Conservation (phyloP, 1,140 invertebrate species). For the Pentalonia nigronervosa region DNA sequence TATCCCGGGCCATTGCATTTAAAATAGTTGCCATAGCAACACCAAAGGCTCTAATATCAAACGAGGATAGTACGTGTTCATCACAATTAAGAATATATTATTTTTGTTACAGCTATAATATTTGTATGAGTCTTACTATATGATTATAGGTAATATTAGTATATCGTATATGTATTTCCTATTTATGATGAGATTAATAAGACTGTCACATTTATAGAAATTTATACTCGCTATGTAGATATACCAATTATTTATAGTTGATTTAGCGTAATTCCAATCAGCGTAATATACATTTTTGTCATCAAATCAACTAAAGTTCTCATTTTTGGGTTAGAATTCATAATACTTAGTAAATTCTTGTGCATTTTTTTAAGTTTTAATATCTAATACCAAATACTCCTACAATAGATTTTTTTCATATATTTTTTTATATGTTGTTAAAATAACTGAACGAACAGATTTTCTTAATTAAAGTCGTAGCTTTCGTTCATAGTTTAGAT, state of each 20-base stretch:
- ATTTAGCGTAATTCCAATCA: neutral
- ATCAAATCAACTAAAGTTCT: neutral
- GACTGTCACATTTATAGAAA: neutral
- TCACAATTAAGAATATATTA: neutral
- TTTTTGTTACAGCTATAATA: neutral
- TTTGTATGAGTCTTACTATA: neutral
- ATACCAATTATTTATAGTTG: neutral
- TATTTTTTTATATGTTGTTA: neutral
- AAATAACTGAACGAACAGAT: neutral
- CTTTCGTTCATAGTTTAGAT: neutral
- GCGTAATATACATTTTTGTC: neutral
- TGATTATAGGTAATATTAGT: neutral
- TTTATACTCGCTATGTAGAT: neutral
- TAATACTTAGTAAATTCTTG: neutral
- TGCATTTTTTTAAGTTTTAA: neutral
- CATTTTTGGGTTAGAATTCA: neutral
- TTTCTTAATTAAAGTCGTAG: neutral
- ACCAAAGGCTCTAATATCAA: neutral
- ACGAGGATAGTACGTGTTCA: neutral
- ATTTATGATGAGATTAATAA: neutral
- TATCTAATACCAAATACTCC: neutral
- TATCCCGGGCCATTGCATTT: accelerated
- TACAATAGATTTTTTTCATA: neutral
- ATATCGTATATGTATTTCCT: neutral
- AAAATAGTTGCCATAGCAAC: neutral